Percentiles rank a stretch among this genome's conserved stretches.
phyloP scores from a whole-genome alignment of 2,113 vertebrate genomes.

The Sigmodon hispidus region DNA sequence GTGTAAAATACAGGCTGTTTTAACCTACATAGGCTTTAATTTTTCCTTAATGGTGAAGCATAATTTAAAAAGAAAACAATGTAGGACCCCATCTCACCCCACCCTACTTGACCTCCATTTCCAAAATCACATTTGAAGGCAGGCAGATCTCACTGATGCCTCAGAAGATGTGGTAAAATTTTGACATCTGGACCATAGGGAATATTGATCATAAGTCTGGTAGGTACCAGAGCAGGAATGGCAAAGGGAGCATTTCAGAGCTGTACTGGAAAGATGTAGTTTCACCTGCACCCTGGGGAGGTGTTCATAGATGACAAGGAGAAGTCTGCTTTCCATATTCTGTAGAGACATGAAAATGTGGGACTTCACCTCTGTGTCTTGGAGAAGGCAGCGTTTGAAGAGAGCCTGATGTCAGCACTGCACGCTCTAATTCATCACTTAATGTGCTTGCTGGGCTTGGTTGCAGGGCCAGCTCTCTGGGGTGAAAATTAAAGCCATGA shows the following conservation, averaged over 20 bases:
- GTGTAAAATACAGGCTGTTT: neutral
- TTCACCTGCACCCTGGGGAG: neutral
- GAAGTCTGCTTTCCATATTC: neutral
- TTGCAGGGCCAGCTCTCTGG: constrained; percentile 22
- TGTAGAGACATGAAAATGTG: neutral
- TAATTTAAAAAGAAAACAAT: neutral
- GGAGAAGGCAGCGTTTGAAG: constrained; percentile 62
- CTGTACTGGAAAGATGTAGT: accelerated
- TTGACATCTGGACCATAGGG: neutral
- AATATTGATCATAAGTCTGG: neutral
- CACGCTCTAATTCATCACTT: constrained; percentile 62
- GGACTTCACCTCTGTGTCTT: neutral
- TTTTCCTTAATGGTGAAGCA: neutral
- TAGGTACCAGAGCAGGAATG: accelerated
- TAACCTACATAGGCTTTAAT: neutral
- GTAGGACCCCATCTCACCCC: too few relatives aligned
- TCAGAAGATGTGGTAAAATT: neutral
- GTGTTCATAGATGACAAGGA: neutral
- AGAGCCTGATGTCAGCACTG: neutral
- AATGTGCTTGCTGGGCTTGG: constrained; percentile 42
- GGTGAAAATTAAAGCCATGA: neutral
- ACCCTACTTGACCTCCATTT: neutral
- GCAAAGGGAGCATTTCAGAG: neutral
- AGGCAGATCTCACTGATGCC: neutral
- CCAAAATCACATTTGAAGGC: neutral